These are phyloP conservation scores for Drosophila persimilis DNA, from an alignment of 1,140 invertebrate species.

Conservation along the genomic window DNA sequence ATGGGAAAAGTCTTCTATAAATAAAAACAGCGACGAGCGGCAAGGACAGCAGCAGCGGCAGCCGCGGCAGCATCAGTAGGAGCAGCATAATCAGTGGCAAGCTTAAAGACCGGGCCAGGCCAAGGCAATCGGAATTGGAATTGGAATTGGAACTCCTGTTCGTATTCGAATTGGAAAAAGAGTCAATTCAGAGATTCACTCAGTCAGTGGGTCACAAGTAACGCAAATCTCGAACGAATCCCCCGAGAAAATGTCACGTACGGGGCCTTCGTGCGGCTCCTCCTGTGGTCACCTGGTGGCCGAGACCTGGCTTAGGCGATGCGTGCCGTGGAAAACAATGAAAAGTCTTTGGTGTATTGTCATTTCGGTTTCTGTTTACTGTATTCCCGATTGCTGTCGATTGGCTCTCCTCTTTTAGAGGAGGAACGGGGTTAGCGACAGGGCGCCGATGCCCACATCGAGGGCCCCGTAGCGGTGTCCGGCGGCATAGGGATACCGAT, in stretches of 20 bases:
- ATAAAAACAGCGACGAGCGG: constrained; percentile 15
- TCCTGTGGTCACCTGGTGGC: not conserved
- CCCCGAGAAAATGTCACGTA: constrained; percentile 28
- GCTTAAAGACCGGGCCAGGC: constrained; percentile 12
- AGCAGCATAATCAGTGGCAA: constrained; percentile 26
- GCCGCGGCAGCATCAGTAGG: not conserved
- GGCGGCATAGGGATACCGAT: constrained; percentile 43
- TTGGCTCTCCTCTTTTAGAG: constrained; percentile 44
- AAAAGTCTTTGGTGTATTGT: constrained; percentile 13
- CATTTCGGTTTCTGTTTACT: constrained; percentile 13
- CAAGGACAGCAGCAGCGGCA: constrained; percentile 12
- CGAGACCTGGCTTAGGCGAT: constrained; percentile 5
- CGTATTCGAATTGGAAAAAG: too few species aligned
- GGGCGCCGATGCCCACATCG: constrained; percentile 56
- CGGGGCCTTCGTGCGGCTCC: too few species aligned
- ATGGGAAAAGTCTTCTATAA: constrained; percentile 14
- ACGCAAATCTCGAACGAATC: not conserved
- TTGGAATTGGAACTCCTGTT: too few species aligned
- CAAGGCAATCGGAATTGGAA: constrained; percentile 17
- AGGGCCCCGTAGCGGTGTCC: constrained; percentile 52
- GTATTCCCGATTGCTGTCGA: not conserved
- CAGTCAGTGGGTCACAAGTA: constrained; percentile 35
- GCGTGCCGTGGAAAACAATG: constrained; percentile 30
- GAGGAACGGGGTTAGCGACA: constrained; percentile 59
- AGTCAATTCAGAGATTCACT: constrained; percentile 1